Evolutionary conservation across 2,797 vertebrate genomes (phyloP), one percentile per base, ranked within the genome.

Genomic region (Enteromius afrohamiltoni): DNA sequence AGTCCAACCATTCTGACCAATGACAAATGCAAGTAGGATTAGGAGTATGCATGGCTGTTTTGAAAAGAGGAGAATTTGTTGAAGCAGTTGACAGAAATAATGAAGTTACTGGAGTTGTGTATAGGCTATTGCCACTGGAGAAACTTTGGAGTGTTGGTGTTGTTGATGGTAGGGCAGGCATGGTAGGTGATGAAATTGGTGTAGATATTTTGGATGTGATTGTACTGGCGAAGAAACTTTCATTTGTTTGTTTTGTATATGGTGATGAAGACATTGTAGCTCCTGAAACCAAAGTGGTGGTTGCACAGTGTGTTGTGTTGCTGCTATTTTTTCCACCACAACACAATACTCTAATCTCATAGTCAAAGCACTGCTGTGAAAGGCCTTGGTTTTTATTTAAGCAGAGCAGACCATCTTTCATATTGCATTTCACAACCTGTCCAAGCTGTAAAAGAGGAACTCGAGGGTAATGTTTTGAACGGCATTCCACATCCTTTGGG

Each of bases 1-100:
- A 42, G 23, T 84, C 79, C 16, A 88, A 55, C 85, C 82, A 88
- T 3, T 82, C 75, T 70, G 87, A 76, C 87, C 87, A 88, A 26
- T 1, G 45, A 55, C 86, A 87, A 17, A 34, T 11, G n/a, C 42
- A 82, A 4, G 21, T 51, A 40, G 37, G 29, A 1, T 51, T 49
- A 34, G 79, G 16, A 45, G 77, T 62, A 42, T 64, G 17, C n/a
- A 16, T 21, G 14, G 47, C 40, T 26, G 83, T 55, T 29, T 13
- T 23, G 6, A 29, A 37, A 6, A 74, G 19, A n/a, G 53, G n/a
- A 55, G 31, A 53, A 3, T 26, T 11, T 31, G 60, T 23, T 34
- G 60, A 58, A 19, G 45, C 34, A 37, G 37, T 62, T 60, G 74
- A 40, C 5, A 19, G 69, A 40, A 42, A 55, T 26, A 17, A 19